Evolutionary conservation across 2,888 invertebrate species (phyloP).

Genomic region (Ryuthela nishihirai): DNA sequence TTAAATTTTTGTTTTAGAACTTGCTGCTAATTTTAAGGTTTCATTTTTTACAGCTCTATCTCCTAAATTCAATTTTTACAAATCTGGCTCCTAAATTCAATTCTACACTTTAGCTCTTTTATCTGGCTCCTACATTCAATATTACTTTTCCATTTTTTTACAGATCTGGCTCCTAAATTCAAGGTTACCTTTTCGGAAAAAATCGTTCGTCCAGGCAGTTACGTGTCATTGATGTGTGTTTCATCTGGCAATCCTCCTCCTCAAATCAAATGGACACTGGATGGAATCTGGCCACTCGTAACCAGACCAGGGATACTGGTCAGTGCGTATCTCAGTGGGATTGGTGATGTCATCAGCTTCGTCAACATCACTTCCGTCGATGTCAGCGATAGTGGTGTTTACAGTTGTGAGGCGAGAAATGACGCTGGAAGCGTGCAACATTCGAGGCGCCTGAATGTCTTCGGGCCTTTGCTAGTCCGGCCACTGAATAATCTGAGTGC

Average conservation of each 20-base stretch:
- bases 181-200: constrained; percentile 42
- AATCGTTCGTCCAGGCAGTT: constrained; percentile 39
- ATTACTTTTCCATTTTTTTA: constrained; percentile 16
- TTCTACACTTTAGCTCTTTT: too few relatives aligned
- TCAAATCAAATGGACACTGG: constrained; percentile 41
- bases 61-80: too few relatives aligned
- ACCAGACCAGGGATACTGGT: constrained; percentile 37
- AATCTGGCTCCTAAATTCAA: too few relatives aligned
- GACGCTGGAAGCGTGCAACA: constrained; percentile 37
- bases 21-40: too few relatives aligned
- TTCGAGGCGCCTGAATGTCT: constrained; percentile 41
- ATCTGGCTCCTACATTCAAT: too few relatives aligned
- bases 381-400: constrained; percentile 42
- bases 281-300: constrained; percentile 34
- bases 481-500: constrained; percentile 38
- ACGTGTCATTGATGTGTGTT: constrained; percentile 36
- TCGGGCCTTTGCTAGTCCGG: constrained; percentile 38
- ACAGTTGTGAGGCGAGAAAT: constrained; percentile 41
- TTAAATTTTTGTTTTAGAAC: too few relatives aligned
- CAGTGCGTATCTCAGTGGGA: constrained; percentile 24
- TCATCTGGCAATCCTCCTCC: constrained; percentile 41
- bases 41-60: too few relatives aligned
- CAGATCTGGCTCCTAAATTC: constrained; percentile 50
- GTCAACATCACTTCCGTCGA: constrained; percentile 38
- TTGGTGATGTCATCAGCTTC: constrained; percentile 30